These are phyloP conservation scores for Hyles vespertilio DNA, from an alignment of 1,140 invertebrate species.

Conservation along the genomic window DNA sequence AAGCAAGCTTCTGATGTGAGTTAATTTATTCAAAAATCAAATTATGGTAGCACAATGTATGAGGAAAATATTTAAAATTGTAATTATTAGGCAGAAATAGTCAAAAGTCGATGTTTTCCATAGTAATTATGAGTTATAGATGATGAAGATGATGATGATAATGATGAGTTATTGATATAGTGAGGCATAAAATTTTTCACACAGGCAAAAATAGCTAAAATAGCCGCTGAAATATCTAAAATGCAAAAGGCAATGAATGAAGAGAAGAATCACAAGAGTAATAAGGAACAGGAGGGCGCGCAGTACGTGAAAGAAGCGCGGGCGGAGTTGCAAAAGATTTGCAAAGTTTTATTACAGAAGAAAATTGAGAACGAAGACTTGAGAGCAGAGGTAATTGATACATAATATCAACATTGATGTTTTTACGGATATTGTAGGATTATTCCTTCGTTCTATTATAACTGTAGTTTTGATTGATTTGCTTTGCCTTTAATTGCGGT, in stretches of 20 bases:
- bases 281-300: slow-evolving; percentile 45
- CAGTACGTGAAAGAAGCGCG: slow-evolving; percentile 49
- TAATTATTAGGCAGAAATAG: too few relatives aligned
- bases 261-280: slow-evolving; percentile 32
- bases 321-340: slow-evolving; percentile 51
- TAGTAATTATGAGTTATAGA: too few relatives aligned
- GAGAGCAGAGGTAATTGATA: slow-evolving; percentile 38
- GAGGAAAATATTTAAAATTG: too few relatives aligned
- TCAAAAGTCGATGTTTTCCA: too few relatives aligned
- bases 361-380: slow-evolving; percentile 57
- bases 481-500: too few relatives aligned
- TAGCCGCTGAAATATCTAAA: slow-evolving; percentile 27
- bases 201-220: slow-evolving; percentile 35
- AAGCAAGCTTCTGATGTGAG: slow-evolving; percentile 48
- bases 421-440: too few relatives aligned
- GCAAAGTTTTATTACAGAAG: slow-evolving; percentile 47
- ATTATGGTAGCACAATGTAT: too few relatives aligned
- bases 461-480: too few relatives aligned
- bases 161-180: neutral
- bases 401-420: too few relatives aligned
- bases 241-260: slow-evolving; percentile 32
- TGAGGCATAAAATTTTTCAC: slow-evolving; percentile 5
- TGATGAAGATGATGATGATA: too few relatives aligned
- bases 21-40: neutral
- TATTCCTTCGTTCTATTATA: too few relatives aligned